These are phyloP conservation scores for Pteropus rufus DNA, from an alignment of 2,797 vertebrate genomes.

Conservation along the genomic window DNA sequence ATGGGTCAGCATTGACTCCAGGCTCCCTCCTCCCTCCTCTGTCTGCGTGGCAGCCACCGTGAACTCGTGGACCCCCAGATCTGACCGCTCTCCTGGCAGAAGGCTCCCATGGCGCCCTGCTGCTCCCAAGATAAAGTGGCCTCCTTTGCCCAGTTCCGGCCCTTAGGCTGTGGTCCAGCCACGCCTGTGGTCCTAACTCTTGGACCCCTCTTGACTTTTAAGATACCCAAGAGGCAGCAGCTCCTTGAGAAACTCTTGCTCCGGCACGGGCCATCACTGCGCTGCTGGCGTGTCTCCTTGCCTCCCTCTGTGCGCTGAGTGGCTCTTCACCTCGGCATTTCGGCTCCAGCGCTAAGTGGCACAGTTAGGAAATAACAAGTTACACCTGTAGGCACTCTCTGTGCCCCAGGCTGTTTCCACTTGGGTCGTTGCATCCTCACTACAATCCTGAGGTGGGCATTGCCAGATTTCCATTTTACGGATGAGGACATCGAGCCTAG, in stretches of 20 bases:
- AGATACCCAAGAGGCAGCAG: not conserved
- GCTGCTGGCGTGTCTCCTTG: too few species aligned
- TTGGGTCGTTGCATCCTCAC: not conserved
- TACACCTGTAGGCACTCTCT: too few species aligned
- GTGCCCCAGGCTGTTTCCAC: fast-evolving
- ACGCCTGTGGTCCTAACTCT: not conserved
- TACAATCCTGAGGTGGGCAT: not conserved
- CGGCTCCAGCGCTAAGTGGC: fast-evolving
- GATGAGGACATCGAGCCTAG: not conserved
- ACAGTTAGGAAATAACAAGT: fast-evolving
- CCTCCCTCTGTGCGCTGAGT: not conserved
- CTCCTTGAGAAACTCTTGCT: not conserved
- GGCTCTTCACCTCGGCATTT: fast-evolving
- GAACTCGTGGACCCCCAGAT: too few species aligned
- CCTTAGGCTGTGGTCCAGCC: not conserved
- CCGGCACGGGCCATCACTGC: fast-evolving
- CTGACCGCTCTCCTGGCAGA: not conserved
- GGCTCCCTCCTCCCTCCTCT: not conserved
- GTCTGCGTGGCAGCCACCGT: not conserved
- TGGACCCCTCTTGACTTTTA: not conserved
- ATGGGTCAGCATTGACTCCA: not conserved
- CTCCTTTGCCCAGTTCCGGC: not conserved
- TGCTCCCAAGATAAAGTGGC: not conserved
- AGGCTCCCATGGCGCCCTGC: not conserved
- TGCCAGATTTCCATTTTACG: not conserved